Conservation (phyloP, 92 coral and sea anemone genomes). For the Nematostella vectensis region DNA sequence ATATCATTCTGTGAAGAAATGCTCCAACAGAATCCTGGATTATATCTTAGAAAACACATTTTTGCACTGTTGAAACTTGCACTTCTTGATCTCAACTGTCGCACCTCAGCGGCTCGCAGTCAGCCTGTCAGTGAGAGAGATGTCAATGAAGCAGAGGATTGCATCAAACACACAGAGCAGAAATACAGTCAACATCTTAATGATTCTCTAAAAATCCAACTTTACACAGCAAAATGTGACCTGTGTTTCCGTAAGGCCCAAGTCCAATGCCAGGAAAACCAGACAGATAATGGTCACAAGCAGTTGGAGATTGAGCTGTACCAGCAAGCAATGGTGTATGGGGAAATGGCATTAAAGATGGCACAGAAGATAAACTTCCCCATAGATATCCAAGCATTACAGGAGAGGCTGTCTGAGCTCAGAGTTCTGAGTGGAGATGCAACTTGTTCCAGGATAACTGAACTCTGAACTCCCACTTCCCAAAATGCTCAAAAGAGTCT, state of each 20-base stretch:
- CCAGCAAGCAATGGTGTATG: no score
- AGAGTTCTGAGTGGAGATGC: no score
- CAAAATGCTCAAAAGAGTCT: no score
- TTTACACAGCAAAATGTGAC: slow-evolving; percentile 20
- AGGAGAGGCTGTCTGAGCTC: no score
- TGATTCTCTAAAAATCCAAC: slow-evolving; percentile 37
- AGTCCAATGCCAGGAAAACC: no score
- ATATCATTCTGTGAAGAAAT: slow-evolving; percentile 28
- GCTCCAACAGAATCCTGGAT: background rate
- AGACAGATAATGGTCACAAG: no score
- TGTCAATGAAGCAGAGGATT: slow-evolving; percentile 37
- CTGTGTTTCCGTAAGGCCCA: background rate
- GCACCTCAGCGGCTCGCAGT: slow-evolving; percentile 41
- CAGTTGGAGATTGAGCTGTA: no score
- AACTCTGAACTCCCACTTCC: no score
- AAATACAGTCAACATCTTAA: slow-evolving; percentile 37
- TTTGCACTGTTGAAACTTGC: slow-evolving; percentile 46
- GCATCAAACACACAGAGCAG: slow-evolving; percentile 29
- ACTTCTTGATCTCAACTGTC: slow-evolving; percentile 43
- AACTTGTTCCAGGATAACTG: no score
- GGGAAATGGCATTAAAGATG: no score
- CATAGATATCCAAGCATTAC: no score
- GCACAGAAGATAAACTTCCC: no score
- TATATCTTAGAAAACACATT: slow-evolving; percentile 38
- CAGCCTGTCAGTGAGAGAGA: slow-evolving; percentile 30